Evolutionary conservation across 1,140 invertebrate species (phyloP).

Genomic region (Pogonus chalceus): DNA sequence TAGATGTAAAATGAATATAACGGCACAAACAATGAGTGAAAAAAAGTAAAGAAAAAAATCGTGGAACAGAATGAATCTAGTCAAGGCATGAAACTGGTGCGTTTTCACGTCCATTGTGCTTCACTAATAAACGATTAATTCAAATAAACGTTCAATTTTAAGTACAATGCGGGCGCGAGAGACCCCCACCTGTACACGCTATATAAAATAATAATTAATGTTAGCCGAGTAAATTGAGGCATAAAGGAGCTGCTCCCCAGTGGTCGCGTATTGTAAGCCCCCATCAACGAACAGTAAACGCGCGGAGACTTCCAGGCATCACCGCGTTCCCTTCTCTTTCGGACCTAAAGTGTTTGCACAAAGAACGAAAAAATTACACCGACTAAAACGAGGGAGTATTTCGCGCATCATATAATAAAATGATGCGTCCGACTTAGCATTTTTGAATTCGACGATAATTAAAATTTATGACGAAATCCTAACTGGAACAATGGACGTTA

Average conservation of each 20-base stretch:
- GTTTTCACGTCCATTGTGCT: neutral
- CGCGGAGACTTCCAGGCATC: neutral
- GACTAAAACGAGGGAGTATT: neutral
- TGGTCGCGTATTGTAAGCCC: neutral
- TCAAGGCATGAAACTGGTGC: neutral
- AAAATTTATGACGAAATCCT: conserved; percentile 6
- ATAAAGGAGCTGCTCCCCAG: neutral
- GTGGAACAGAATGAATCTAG: too few species aligned
- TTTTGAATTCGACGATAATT: conserved; percentile 3
- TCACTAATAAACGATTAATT: conserved; percentile 5
- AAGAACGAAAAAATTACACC: neutral
- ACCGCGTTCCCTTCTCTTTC: neutral
- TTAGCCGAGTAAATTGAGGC: neutral
- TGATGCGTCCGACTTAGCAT: conserved; percentile 2
- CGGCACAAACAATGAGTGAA: too few species aligned
- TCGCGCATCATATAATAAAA: neutral
- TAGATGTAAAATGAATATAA: too few species aligned
- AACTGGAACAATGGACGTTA: neutral
- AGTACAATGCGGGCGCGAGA: neutral
- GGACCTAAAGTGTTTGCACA: neutral
- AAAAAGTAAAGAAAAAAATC: too few species aligned
- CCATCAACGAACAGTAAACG: too few species aligned
- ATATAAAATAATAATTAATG: conserved; percentile 8
- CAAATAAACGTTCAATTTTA: conserved; percentile 6
- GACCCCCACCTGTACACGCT: neutral